Evolutionary conservation across 2,888 invertebrate genomes (phyloP), one percentile per base, ranked within the genome.

Genomic region (Bhutanitis thaidina): DNA sequence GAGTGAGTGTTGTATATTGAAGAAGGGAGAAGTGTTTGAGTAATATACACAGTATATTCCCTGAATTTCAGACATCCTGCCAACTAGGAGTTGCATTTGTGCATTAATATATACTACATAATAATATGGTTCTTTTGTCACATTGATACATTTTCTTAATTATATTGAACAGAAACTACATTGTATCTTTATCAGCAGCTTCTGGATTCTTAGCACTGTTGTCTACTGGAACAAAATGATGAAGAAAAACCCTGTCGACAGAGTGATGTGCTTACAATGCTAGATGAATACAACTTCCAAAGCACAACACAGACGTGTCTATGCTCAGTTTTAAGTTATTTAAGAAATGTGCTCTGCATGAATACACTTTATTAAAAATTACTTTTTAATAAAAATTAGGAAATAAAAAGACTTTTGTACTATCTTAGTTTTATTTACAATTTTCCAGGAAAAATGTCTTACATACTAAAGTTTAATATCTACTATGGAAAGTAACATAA

Each of bases 191-290:
- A 60, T 94, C 96, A 29, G 91, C 92, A 43, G 96, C 98, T 10
- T 96, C 97, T 54, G 98, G 97, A 57, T 90, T 98, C 12, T 90
- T 99, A 64, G 98, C 98, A 37, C 91, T 99, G 50, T 93, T 99
- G 65, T 99, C 99, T n/a, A 98, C 98, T 45, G 96, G 97, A 74
- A 93, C 94, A 60, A 93, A 95, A 80, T 94, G 90, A 91, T n/a
- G 71, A 53, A 57, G 41, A 43, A 51, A 40, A 43, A 41, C 43
- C 53, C 54, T 15, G 16, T 1, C 10, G 57, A 64, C 57, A 58
- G 52, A 58, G 54, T 61, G 56, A 51, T 60, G 65, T 68, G 67
- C 68, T 60, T 50, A 51, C 62, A 54, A 45, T 46, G 35, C 14
- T 27, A 35, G 46, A 43, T 48, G 43, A 43, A 50, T 47, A 56